A percentile compares a stretch with the other conserved stretches of the same genome.
Conservation (phyloP, 2,113 vertebrate genomes). For the Crotalus horridus region DNA sequence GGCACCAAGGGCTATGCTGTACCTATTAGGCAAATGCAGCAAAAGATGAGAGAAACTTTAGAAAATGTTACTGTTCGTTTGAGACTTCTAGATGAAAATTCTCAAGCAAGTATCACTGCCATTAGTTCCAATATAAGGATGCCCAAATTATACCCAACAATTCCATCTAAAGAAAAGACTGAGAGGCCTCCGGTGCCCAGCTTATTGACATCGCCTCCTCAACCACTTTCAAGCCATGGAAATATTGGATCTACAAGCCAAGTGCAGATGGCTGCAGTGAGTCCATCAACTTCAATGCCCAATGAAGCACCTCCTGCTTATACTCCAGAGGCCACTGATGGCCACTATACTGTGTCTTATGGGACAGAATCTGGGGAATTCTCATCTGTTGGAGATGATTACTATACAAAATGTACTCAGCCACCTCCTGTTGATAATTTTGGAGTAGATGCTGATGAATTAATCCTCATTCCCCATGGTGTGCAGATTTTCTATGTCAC, state of each 20-base stretch:
- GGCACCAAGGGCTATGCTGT: constrained; percentile 81
- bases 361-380: constrained; percentile 90
- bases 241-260: constrained; percentile 18
- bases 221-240: constrained; percentile 46
- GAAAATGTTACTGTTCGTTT: constrained; percentile 85
- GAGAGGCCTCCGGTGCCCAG: constrained; percentile 63
- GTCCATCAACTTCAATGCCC: constrained; percentile 51
- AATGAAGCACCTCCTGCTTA: constrained; percentile 87
- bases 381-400: constrained; percentile 84
- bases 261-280: constrained; percentile 4
- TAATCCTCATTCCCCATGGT: constrained; percentile 88
- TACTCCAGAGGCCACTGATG: constrained; percentile 84
- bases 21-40: constrained; percentile 87
- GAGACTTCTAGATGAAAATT: constrained; percentile 73
- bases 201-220: constrained; percentile 25
- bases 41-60: constrained; percentile 91
- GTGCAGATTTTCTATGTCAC: constrained; percentile 97
- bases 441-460: constrained; percentile 87
- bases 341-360: constrained; percentile 89
- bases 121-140: constrained; percentile 28
- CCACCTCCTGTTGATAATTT: constrained; percentile 78
- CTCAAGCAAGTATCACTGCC: constrained; percentile 2
- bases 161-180: constrained; percentile 70
- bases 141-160: constrained; percentile 75
- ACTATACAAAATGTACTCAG: constrained; percentile 76